Conservation (phyloP, 2,113 vertebrate species). For the Camelus dromedarius region DNA sequence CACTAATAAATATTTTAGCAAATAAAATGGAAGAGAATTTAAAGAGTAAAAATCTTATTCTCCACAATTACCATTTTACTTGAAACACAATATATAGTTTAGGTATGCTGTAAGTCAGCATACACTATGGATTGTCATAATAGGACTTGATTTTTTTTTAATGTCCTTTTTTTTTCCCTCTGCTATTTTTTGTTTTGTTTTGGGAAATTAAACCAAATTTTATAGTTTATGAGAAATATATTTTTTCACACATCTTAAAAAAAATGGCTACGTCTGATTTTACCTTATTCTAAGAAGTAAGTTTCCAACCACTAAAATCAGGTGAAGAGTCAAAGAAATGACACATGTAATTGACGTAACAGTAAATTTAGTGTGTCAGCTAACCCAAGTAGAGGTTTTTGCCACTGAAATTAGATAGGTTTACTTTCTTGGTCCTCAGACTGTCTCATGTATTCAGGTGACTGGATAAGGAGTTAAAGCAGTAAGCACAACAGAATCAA, state of each 20-base stretch:
- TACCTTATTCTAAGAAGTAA: slow-evolving; percentile 11
- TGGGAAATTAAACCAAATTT: not conserved
- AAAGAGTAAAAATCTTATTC: not conserved
- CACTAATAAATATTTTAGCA: not conserved
- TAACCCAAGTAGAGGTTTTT: not conserved
- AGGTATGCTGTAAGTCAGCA: not conserved
- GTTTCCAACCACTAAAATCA: not conserved
- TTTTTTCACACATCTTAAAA: not conserved
- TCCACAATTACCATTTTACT: not conserved
- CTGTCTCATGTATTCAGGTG: not conserved
- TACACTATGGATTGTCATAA: not conserved
- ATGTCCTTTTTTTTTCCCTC: not conserved
- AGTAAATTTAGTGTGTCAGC: slow-evolving; percentile 59
- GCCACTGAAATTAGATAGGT: slow-evolving; percentile 8
- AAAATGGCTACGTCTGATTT: not conserved
- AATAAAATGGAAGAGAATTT: not conserved
- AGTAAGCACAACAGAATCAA: not conserved
- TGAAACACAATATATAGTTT: not conserved
- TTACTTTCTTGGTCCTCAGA: slow-evolving; percentile 19
- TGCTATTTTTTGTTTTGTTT: not conserved
- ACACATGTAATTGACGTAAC: slow-evolving; percentile 41
- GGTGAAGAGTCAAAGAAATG: not conserved
- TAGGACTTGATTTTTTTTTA: not conserved
- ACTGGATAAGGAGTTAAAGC: slow-evolving; percentile 55
- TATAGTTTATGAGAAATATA: not conserved